phyloP scores from a whole-genome alignment of 2,797 vertebrate genomes.

The Phrynocephalus guinanensis region DNA sequence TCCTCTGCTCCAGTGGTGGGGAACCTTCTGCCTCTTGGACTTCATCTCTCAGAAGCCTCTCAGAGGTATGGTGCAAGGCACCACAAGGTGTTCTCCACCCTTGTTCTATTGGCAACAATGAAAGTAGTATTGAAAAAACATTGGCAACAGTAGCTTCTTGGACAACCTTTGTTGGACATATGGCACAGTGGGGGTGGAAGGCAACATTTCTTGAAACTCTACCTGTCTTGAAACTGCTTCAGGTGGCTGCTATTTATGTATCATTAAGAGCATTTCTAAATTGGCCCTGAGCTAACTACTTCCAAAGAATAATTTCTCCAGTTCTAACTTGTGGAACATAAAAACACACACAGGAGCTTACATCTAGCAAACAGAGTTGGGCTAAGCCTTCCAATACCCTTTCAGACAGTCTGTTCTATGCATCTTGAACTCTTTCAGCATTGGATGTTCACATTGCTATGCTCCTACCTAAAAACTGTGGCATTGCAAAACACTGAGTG shows the following conservation, averaged over 20 bases:
- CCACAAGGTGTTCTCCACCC: background rate
- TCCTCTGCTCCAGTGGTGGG: background rate
- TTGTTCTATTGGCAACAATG: background rate
- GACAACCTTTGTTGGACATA: background rate
- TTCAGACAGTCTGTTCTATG: background rate
- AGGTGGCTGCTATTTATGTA: background rate
- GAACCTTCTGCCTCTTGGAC: background rate
- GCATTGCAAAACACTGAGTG: conserved; percentile 38
- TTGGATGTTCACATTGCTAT: conserved; percentile 30
- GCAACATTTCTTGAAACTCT: background rate
- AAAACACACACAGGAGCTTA: background rate
- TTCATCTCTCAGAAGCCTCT: background rate
- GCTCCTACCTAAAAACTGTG: conserved; percentile 44
- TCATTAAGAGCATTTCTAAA: background rate
- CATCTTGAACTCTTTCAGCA: conserved; percentile 23
- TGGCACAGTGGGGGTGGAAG: background rate
- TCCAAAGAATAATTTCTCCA: background rate
- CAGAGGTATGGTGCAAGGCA: background rate
- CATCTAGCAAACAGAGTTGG: background rate
- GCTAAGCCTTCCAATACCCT: background rate
- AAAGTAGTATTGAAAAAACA: no score
- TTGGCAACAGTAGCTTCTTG: background rate
- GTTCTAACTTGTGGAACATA: background rate
- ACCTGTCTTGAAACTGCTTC: background rate
- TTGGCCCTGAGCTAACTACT: background rate